A percentile compares a stretch with the other conserved stretches of the same genome.
Conservation (phyloP, 2,888 invertebrate species). For the Pollenia labialis region DNA sequence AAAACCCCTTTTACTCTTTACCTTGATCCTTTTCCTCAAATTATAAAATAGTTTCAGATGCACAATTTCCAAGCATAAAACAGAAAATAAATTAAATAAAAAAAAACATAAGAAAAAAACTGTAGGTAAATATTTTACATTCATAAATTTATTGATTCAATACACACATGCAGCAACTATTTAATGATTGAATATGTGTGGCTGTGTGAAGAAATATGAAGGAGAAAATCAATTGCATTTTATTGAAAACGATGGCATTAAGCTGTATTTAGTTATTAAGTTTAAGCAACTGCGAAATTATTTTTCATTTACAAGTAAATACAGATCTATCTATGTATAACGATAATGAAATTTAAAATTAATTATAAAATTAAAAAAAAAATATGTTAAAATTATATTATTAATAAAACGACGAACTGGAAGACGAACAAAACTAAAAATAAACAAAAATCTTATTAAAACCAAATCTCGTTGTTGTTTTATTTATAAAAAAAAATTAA, state of each 20-base stretch:
- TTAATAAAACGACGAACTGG: conserved; percentile 51
- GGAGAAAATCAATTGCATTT: conserved; percentile 67
- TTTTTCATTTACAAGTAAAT: conserved; percentile 62
- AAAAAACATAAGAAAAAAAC: conserved; percentile 19
- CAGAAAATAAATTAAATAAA: conserved; percentile 11
- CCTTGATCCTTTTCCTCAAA: conserved; percentile 28
- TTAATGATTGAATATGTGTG: conserved; percentile 52
- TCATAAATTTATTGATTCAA: conserved; percentile 20
- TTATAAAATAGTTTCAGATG: conserved; percentile 61
- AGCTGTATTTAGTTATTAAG: conserved; percentile 66
- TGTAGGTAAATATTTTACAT: conserved; percentile 57
- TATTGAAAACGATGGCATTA: conserved; percentile 72
- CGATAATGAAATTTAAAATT: conserved; percentile 68
- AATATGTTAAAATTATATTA: conserved; percentile 59
- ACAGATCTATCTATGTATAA: conserved; percentile 66
- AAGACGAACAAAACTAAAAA: conserved; percentile 60
- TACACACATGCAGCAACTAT: conserved; percentile 25
- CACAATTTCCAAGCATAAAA: conserved; percentile 61
- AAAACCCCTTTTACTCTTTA: conserved; percentile 24
- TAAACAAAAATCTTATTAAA: conserved; percentile 62
- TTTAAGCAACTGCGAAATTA: conserved; percentile 59
- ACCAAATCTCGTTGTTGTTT: conserved; percentile 38
- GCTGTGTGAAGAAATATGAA: conserved; percentile 20
- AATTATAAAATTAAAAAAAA: conserved; percentile 51
- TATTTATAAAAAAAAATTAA: background rate